Evolutionary conservation across 2,113 vertebrate genomes (phyloP).

Genomic region (Alosa alosa): DNA sequence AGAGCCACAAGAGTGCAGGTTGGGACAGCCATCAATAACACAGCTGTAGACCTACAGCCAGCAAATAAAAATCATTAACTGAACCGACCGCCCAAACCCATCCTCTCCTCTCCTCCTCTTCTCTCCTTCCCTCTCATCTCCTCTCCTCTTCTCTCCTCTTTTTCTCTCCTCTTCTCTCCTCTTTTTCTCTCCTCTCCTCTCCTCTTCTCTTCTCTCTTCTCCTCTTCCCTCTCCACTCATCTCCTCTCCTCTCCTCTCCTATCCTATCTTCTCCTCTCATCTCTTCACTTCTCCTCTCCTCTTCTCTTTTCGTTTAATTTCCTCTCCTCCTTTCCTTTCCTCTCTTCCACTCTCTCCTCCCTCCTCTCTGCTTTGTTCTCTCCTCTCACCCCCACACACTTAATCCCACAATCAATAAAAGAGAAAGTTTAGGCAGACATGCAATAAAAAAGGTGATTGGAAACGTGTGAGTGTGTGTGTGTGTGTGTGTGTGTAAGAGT

Average conservation of each 20-base stretch:
- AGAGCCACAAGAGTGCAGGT: constrained; percentile 1
- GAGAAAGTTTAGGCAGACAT: constrained; percentile 17
- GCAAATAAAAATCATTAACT: constrained; percentile 51
- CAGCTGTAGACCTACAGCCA: constrained; percentile 23
- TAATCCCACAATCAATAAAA: constrained; percentile 47
- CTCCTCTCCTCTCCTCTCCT: too few relatives aligned
- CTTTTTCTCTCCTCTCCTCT: too few relatives aligned
- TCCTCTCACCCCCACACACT: constrained; percentile 5
- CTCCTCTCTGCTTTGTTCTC: neutral
- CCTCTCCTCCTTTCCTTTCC: too few relatives aligned
- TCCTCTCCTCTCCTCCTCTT: too few relatives aligned
- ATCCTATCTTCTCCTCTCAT: too few relatives aligned
- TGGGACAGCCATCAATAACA: constrained; percentile 48
- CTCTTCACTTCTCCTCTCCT: too few relatives aligned
- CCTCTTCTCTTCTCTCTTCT: too few relatives aligned
- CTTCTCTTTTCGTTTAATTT: too few relatives aligned
- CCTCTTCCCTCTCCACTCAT: too few relatives aligned
- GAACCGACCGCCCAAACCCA: constrained; percentile 19
- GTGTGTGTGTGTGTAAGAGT: neutral
- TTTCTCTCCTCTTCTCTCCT: too few relatives aligned
- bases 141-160: too few relatives aligned
- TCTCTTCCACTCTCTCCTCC: neutral
- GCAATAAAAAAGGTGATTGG: constrained; percentile 24
- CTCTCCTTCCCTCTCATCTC: too few relatives aligned
- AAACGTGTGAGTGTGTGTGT: neutral